Base-by-base conservation (phyloP, 2,888 invertebrate species). In the Lycaena phlaeas region DNA sequence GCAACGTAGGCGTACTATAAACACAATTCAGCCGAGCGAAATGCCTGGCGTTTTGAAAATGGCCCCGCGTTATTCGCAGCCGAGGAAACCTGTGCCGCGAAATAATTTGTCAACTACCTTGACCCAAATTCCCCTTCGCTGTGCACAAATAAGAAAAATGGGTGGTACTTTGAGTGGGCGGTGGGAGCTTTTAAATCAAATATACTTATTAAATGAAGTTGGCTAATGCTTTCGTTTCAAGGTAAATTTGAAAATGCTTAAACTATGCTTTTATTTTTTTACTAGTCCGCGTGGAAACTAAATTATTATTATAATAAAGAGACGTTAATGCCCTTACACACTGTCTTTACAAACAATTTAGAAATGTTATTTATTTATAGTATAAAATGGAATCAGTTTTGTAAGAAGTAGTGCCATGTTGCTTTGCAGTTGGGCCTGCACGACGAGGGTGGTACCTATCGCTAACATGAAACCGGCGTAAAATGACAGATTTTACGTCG, bases 101-200 rank as follows among this genome's bases (percentile, higher is more conserved):
- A 66, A 72, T 70, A 68, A 68, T 67, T 70, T 64, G 61, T 59
- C 61, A 56, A 57, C 52, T 59, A 73, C 73, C 72, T 74, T 75
- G 74, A 73, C 74, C 52, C 42, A 51, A 36, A 50, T 56, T 40
- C 27, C 43, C 31, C 43, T 47, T 36, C 18, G 30, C 31, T 41
- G 44, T 31, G 45, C 40, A 41, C 44, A 48, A 49, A 46, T 50
- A 48, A 49, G 45, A 50, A 50, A 50, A 49, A 49, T 43, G 42
- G 38, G 17, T 43, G 41, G 38, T 28, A 46, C 42, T 49, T 45
- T 44, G 42, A 43, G 43, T 39, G 36, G 39, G 15, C 14, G 15
- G 26, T 14, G 36, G 44, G 30, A 18, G 40, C 37, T 48, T 46
- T 40, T 41, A 42, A 41, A 41, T 49, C 29, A 39, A 25, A 39